These are phyloP conservation scores for Pelochelys cantorii DNA, from an alignment of 2,797 vertebrate genomes.

Conservation along the genomic window DNA sequence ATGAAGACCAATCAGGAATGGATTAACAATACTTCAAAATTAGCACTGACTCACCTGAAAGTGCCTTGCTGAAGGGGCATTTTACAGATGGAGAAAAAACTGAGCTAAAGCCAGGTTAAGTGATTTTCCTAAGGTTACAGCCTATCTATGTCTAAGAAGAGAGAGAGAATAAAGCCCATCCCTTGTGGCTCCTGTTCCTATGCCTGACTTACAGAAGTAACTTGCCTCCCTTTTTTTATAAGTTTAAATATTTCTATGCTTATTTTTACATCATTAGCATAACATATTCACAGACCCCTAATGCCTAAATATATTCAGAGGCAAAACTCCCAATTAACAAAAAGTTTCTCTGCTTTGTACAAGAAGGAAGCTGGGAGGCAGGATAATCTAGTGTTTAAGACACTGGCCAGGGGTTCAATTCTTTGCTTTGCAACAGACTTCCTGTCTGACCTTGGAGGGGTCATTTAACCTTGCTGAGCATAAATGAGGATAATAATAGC, in stretches of 20 bases:
- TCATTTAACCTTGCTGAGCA: not conserved
- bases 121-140: not conserved
- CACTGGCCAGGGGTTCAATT: not conserved
- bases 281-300: not conserved
- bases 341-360: not conserved
- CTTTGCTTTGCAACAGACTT: accelerated
- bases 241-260: not conserved
- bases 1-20: not conserved
- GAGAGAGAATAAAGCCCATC: not conserved
- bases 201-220: not conserved
- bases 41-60: not conserved
- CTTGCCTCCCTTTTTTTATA: not conserved
- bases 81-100: not conserved
- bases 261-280: not conserved
- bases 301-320: not conserved
- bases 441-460: not conserved
- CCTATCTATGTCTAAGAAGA: not conserved
- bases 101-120: not conserved
- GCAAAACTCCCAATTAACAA: not conserved
- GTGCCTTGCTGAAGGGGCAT: not conserved
- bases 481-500: slow-evolving; percentile 45
- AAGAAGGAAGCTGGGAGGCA: not conserved
- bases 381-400: not conserved
- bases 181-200: not conserved
- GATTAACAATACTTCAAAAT: not conserved